Conservation (phyloP, 2,113 vertebrate species). For the Dromas ardeola region DNA sequence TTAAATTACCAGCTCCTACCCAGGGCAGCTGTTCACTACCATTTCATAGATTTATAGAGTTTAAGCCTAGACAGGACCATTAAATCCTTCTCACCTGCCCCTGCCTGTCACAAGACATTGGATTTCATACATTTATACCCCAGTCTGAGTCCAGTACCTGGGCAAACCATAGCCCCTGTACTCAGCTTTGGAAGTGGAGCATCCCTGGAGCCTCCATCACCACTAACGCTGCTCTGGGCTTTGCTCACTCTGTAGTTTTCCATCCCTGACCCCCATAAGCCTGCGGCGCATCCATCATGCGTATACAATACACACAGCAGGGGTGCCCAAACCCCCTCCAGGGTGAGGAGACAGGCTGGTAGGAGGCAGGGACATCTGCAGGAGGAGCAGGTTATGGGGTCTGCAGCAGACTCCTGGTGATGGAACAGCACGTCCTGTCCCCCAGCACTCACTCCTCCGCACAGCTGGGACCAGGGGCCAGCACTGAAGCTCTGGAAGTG, state of each 20-base stretch:
- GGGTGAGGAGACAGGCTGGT: no score
- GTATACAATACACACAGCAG: fast-evolving
- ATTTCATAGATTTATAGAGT: neutral
- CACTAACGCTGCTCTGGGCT: neutral
- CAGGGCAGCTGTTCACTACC: neutral
- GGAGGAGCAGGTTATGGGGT: neutral
- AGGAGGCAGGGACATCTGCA: neutral
- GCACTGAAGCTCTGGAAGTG: neutral
- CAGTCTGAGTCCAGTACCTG: neutral
- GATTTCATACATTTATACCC: neutral
- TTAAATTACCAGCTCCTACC: neutral
- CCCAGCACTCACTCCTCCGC: neutral
- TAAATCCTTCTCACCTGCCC: neutral
- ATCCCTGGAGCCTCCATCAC: neutral
- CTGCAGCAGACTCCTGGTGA: neutral
- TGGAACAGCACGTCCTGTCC: neutral
- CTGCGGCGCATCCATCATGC: fast-evolving
- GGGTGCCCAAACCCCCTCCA: no score
- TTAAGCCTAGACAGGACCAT: neutral
- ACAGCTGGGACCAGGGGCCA: fast-evolving
- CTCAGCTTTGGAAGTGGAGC: fast-evolving
- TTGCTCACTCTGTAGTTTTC: neutral
- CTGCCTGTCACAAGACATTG: neutral
- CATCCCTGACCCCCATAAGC: fast-evolving
- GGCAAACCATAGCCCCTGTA: neutral